Percentiles rank a stretch among this genome's conserved stretches.
Evolutionary conservation across 2,888 invertebrate genomes (phyloP).

Genomic region (Seira musarum): DNA sequence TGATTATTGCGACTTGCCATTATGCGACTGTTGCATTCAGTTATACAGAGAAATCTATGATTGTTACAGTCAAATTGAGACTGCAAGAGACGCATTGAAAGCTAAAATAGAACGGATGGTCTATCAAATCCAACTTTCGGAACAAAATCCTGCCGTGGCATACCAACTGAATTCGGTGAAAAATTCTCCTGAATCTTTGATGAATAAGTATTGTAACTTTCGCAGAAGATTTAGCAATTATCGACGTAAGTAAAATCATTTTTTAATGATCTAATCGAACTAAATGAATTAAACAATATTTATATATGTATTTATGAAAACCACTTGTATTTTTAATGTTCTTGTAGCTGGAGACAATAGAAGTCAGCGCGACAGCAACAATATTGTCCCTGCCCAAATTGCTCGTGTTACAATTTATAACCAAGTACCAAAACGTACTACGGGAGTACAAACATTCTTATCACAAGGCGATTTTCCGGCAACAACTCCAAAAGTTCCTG

Average conservation of each 20-base stretch:
- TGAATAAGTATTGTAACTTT: constrained; percentile 49
- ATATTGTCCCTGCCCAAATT: constrained; percentile 35
- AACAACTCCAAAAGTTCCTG: background rate
- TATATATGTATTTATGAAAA: background rate
- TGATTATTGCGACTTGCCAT: constrained; percentile 43
- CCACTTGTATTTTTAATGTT: background rate
- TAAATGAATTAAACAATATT: background rate
- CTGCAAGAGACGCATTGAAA: constrained; percentile 20
- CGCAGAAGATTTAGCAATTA: constrained; percentile 33
- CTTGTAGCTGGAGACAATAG: constrained; percentile 34
- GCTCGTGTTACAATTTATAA: too few relatives aligned
- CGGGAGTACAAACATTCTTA: constrained; percentile 1
- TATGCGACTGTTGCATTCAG: constrained; percentile 38
- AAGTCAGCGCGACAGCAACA: background rate
- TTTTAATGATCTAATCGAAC: background rate
- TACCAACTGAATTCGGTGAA: constrained; percentile 24
- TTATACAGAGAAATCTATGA: constrained; percentile 42
- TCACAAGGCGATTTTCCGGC: background rate
- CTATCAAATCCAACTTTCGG: constrained; percentile 31
- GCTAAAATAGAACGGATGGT: constrained; percentile 34
- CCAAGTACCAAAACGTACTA: constrained; percentile 23
- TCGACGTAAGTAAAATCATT: constrained; percentile 25
- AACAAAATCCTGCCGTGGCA: constrained; percentile 20
- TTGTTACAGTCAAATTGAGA: constrained; percentile 24
- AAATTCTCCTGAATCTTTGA: constrained; percentile 36